Base-by-base conservation (phyloP, 2,888 invertebrate species). In the Notodonta ziczac region DNA sequence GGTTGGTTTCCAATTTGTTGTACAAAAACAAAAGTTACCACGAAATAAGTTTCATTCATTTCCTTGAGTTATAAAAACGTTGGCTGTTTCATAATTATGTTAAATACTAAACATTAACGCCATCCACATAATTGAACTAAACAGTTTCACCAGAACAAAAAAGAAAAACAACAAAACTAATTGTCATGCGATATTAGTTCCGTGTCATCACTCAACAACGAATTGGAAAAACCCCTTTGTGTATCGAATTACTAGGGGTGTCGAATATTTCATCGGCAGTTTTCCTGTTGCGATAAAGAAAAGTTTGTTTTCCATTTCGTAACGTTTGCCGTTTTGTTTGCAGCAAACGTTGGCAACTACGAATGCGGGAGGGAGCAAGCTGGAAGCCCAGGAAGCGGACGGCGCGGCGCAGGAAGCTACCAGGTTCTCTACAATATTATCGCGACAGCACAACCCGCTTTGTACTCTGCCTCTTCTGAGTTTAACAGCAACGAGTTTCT, bases 291-390 rank as follows among this genome's bases (percentile, higher is more conserved):
- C 51, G 58, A 65, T 44, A n/a, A 50, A 16, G 54, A 8, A 48
- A 50, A 56, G 35, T 14, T 24, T 5, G 51, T 24, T 10, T 24
- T 24, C 16, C 35, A 16, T 63, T 67, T 56, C 55, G 35, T 63
- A 67, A 70, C 61, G 60, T 59, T 67, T 65, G 65, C 55, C 70
- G 65, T 80, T 86, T 87, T 88, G 80, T 91, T 85, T 73, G 59
- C 89, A 93, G 93, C 90, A 51, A 90, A 88, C 81, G 88, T 87
- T 69, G 83, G 88, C 66, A 90, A 91, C 87, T 89, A 86, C 78
- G 93, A 91, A 62, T 83, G 88, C 68, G 90, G 91, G 64, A 81
- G 86, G 48, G 90, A 90, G 68, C 86, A 86, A 80, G 71, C 82
- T 59, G 77, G 80, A 58, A 92, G 90, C 68, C 91, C 92, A 73